Evolutionary conservation across 2,797 vertebrate genomes (phyloP), one percentile per base, ranked within the genome.

Genomic region (Sebastes vulpes): DNA sequence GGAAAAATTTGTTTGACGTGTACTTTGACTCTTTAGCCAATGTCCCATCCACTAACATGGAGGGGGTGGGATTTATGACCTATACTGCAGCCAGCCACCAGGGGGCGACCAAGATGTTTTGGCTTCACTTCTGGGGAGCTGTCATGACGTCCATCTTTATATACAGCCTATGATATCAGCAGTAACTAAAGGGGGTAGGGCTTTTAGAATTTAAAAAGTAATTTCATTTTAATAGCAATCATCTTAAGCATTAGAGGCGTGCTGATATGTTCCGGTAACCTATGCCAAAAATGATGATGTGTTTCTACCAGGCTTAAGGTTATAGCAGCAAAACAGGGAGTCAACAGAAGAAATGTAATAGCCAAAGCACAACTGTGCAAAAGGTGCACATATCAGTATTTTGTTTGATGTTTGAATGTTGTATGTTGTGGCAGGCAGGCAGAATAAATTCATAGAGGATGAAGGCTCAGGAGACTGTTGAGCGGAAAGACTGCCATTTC

Each of bases 381-480:
- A 74, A 60, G 9, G 8, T 29, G 35, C 18, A 18, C 7, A 29
- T 48, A 2, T 31, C 16, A 32, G 10, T 54, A 9, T 60, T 59
- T 38, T 16, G 9, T 56, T n/a, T 50, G 28, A 42, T 66, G 26
- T 23, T 31, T 61, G n/a, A 75, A 18, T 21, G 31, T 20, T 72
- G 9, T n/a, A 9, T 26, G 31, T 9, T 54, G 12, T 38, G 5
- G 31, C 9, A 29, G 54, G 48, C 46, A 60, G 38, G 48, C 46
- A 61, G 31, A 57, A 32, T 58, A 64, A 64, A 83, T 18, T 9
- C 1, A 5, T n/a, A 23, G 21, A 31, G 42, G 12, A 58, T 56
- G 9, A 9, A 9, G 59, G 14, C 81, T 61, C 58, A 16, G 46
- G 73, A 78, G 57, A 42, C 28, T 60, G 50, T 54, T 64, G 66